These are phyloP conservation scores for Acromyrmex heyeri DNA, from an alignment of 1,140 invertebrate species.

Conservation along the genomic window DNA sequence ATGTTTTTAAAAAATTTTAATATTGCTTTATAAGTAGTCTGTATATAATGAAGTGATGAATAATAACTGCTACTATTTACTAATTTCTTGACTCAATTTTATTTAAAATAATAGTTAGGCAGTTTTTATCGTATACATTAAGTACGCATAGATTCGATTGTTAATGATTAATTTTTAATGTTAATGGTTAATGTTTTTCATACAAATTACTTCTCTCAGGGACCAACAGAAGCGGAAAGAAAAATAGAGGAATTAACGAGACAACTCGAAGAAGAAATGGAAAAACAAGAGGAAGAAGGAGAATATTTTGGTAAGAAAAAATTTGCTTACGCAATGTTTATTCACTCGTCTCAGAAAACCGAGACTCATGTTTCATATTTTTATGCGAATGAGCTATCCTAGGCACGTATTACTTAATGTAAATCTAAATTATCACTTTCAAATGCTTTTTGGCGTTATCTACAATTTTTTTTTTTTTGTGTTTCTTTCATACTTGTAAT, in stretches of 20 bases:
- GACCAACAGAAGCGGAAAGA: conserved; percentile 95
- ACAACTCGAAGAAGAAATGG: conserved; percentile 97
- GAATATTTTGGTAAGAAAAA: conserved; percentile 97
- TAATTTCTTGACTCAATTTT: neutral
- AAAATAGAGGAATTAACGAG: conserved; percentile 96
- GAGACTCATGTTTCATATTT: neutral
- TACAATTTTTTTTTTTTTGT: neutral
- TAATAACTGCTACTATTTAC: neutral
- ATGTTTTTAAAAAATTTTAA: neutral
- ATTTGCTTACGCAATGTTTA: conserved; percentile 17
- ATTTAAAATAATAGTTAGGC: neutral
- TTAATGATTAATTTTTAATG: conserved; percentile 15
- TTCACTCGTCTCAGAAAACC: neutral
- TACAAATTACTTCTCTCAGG: conserved; percentile 85
- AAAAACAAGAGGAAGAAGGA: conserved; percentile 96
- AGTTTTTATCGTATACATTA: neutral
- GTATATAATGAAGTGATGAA: neutral
- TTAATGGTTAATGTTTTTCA: conserved; percentile 24
- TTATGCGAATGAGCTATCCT: neutral
- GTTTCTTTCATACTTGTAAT: neutral
- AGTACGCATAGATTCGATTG: neutral
- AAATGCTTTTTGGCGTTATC: neutral
- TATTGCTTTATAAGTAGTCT: neutral
- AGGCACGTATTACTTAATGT: neutral
- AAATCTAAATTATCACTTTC: neutral